phyloP scores from a whole-genome alignment of 2,888 invertebrate genomes.

The Ennomos quercinarius region DNA sequence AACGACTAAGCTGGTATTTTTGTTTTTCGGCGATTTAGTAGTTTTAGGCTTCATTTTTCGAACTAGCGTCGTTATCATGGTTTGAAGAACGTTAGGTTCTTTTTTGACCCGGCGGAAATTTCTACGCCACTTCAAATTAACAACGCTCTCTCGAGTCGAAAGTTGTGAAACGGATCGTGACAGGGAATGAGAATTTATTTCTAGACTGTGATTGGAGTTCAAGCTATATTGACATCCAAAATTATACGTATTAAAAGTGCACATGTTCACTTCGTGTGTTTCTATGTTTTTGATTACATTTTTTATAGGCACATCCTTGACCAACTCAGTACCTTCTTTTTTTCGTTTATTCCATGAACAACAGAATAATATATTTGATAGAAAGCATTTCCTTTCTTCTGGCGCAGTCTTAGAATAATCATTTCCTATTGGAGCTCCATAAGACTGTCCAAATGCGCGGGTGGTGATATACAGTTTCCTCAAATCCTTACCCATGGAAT shows the following conservation, averaged over 20 bases:
- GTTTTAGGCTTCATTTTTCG: conserved; percentile 52
- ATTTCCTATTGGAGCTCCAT: conserved; percentile 40
- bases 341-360: conserved; percentile 44
- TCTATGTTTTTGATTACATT: neutral
- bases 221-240: conserved; percentile 58
- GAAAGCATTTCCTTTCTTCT: conserved; percentile 36
- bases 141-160: conserved; percentile 47
- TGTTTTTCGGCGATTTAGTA: conserved; percentile 39
- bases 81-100: conserved; percentile 45
- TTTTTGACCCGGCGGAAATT: conserved; percentile 31
- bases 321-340: conserved; percentile 13
- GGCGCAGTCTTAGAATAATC: conserved; percentile 26
- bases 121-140: conserved; percentile 42
- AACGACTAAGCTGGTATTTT: conserved; percentile 52
- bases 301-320: neutral
- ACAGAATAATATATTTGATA: conserved; percentile 46
- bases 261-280: conserved; percentile 37
- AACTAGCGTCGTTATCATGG: conserved; percentile 48
- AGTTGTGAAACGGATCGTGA: conserved; percentile 51
- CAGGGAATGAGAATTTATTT: conserved; percentile 57
- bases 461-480: conserved; percentile 14
- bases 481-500: conserved; percentile 35
- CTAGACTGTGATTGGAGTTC: conserved; percentile 58
- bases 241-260: conserved; percentile 40
- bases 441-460: conserved; percentile 45